A percentile compares a stretch with the other conserved stretches of the same genome.
phyloP scores from a whole-genome alignment of 1,140 invertebrate genomes.

The Zaprionus tsacasi region DNA sequence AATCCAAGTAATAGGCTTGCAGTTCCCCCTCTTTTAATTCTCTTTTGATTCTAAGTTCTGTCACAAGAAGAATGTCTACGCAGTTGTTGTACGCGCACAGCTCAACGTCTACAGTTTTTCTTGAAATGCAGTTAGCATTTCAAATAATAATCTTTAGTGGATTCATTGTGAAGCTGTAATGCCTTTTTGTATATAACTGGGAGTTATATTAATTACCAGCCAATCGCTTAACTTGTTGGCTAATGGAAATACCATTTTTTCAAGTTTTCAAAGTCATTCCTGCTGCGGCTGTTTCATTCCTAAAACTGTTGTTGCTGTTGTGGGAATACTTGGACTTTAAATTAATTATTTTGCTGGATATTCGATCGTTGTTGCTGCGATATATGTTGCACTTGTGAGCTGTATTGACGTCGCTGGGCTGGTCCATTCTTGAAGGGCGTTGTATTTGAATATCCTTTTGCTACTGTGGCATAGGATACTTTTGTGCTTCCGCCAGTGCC shows the following conservation, averaged over 20 bases:
- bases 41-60: too few relatives aligned
- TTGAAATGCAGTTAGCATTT: conserved; percentile 19
- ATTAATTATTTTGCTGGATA: not conserved
- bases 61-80: too few relatives aligned
- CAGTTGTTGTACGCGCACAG: not conserved
- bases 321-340: not conserved
- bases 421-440: too few relatives aligned
- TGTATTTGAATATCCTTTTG: not conserved
- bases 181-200: too few relatives aligned
- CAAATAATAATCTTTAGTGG: conserved; percentile 23
- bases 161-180: conserved; percentile 5
- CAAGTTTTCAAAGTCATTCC: conserved; percentile 3
- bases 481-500: too few relatives aligned
- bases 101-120: conserved; percentile 13
- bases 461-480: conserved; percentile 1
- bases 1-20: too few relatives aligned
- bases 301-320: not conserved
- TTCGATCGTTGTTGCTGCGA: not conserved
- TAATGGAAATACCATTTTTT: not conserved
- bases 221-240: too few relatives aligned
- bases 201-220: too few relatives aligned
- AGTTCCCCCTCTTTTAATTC: too few relatives aligned
- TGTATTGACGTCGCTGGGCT: too few relatives aligned
- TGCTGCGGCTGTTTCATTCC: conserved; percentile 2
- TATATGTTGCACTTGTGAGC: too few relatives aligned